Conservation (phyloP, 2,797 vertebrate species). For the Ptychadena robeensis region DNA sequence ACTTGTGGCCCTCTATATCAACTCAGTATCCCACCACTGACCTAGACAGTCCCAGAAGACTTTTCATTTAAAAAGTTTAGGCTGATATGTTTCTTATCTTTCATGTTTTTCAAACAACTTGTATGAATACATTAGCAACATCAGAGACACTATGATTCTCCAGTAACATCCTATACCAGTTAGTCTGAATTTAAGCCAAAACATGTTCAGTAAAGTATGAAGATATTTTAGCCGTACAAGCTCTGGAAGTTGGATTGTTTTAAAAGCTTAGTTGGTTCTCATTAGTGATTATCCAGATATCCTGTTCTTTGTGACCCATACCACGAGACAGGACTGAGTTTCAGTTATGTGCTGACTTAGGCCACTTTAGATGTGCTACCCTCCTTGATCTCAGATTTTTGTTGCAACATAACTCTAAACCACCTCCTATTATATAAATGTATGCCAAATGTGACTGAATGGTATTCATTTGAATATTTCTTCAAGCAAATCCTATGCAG, state of each 20-base stretch:
- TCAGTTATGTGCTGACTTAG: neutral
- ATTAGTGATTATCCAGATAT: conserved; percentile 2
- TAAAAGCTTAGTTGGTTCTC: neutral
- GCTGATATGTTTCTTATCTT: neutral
- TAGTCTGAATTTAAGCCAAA: neutral
- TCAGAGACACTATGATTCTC: neutral
- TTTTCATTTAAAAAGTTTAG: too few relatives aligned
- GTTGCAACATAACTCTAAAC: neutral
- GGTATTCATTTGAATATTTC: neutral
- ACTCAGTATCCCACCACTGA: too few relatives aligned
- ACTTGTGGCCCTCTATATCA: too few relatives aligned
- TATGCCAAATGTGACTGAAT: neutral
- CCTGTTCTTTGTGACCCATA: neutral
- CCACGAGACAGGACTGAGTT: neutral
- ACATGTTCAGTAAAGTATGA: neutral
- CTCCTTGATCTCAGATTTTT: neutral
- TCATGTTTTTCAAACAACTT: neutral
- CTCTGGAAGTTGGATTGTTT: neutral
- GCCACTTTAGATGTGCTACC: neutral
- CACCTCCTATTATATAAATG: neutral
- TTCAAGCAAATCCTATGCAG: neutral
- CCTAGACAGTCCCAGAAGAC: too few relatives aligned
- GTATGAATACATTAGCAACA: neutral
- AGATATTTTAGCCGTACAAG: neutral
- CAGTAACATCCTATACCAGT: neutral